Evolutionary conservation across 2,113 vertebrate species (phyloP), one percentile per base, ranked within the genome.

Genomic region (Petrocephalus microphthalmus): DNA sequence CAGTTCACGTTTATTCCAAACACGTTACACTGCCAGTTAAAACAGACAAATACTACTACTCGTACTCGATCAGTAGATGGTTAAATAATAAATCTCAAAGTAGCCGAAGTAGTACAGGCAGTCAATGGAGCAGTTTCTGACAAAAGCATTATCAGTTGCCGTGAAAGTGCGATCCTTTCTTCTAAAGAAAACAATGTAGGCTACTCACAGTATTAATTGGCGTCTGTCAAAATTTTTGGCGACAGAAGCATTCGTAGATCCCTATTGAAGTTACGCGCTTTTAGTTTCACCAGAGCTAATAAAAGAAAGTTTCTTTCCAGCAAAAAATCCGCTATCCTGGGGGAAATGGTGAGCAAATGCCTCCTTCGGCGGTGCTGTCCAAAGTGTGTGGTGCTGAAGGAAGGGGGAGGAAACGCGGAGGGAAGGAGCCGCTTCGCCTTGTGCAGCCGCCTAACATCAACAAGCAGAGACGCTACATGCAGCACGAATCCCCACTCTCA

Each of bases 341-440:
- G 89, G 88, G 78, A 74, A 89, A 89, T 92, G 88, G 88, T 45
- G 89, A 91, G 91, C 29, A 91, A 91, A 88, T 88, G 92, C 89
- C 91, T 91, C 89, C 91, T 90, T 88, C 89, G 90, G 93, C 91
- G 95, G 92, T 94, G 95, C 94, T 95, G 95, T 95, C 94, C 95
- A 94, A 91, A 93, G 87, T 90, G 92, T 37, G 86, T 93, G 94
- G 94, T 95, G 95, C 95, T 95, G 95, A 95, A 95, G 93, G 93
- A 93, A 37, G 91, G 93, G 92, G 92, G 92, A 64, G 91, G 90
- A 92, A 89, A 87, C 45, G 92, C 91, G 93, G 90, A 90, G 93
- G 53, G 91, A 92, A 88, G 90, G 74, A 94, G 94, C 92, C 94
- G 94, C 92, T 91, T 90, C 86, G 85, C 86, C 89, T 88, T 82